phyloP scores from a whole-genome alignment of 2,797 vertebrate genomes.

The Neoniphon sammara region DNA sequence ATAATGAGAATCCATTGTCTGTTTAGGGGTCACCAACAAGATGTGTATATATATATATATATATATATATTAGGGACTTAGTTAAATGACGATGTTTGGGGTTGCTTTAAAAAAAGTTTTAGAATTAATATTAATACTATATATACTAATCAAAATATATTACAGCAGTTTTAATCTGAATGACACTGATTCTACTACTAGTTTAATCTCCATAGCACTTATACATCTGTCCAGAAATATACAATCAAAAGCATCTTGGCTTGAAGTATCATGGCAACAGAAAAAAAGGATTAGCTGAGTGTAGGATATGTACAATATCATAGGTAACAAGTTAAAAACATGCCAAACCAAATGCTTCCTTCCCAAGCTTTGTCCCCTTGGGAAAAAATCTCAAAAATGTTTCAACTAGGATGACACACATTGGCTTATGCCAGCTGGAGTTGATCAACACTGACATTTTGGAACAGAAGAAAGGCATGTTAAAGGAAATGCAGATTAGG shows the following conservation, averaged over 20 bases:
- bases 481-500: constrained; percentile 80
- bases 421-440: constrained; percentile 73
- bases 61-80: no score
- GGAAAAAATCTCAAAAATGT: constrained; percentile 62
- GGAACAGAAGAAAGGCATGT: constrained; percentile 73
- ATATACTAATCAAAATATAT: no score
- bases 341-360: constrained; percentile 43
- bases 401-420: constrained; percentile 64
- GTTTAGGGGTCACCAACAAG: constrained; percentile 70
- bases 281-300: constrained; percentile 10
- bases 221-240: neutral
- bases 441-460: constrained; percentile 75
- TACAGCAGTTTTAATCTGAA: neutral
- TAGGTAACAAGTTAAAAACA: constrained; percentile 42
- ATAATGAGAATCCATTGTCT: constrained; percentile 44
- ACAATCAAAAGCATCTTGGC: neutral
- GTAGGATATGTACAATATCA: constrained; percentile 40
- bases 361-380: constrained; percentile 43
- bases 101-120: no score
- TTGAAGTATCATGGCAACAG: constrained; percentile 14
- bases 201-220: neutral
- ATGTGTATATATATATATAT: constrained; percentile 61
- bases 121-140: no score
- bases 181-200: constrained; percentile 1
- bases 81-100: no score